Conservation (phyloP, 2,113 vertebrate species). For the Turdus rufiventris region DNA sequence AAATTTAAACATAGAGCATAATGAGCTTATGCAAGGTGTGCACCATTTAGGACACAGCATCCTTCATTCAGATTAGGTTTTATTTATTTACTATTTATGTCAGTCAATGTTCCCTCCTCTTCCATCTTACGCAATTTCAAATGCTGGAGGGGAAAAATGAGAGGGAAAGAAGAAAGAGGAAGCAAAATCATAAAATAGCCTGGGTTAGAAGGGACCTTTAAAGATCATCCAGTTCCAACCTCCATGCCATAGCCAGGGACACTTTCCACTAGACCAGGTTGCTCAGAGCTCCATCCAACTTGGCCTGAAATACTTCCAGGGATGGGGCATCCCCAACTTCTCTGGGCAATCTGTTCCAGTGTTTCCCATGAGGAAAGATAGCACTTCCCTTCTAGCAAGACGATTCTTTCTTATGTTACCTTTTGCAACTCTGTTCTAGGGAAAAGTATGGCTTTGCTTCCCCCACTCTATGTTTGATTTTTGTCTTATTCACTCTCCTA, state of each 20-base stretch:
- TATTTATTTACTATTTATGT: background rate
- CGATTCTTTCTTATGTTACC: background rate
- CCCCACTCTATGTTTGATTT: background rate
- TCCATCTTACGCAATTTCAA: background rate
- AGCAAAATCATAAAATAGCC: background rate
- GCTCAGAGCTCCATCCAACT: background rate
- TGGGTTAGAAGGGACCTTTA: background rate
- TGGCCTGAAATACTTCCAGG: background rate
- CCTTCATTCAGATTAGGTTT: background rate
- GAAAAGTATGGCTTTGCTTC: background rate
- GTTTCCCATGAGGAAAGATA: background rate
- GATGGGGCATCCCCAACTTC: background rate
- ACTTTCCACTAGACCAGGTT: background rate
- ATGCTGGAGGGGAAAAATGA: fast-evolving
- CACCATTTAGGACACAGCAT: background rate
- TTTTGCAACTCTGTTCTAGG: background rate
- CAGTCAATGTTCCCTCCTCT: background rate
- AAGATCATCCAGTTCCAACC: background rate
- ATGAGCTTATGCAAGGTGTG: background rate
- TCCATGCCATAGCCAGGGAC: background rate
- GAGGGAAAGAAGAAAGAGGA: background rate
- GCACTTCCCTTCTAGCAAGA: background rate
- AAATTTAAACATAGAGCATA: background rate
- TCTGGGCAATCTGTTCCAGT: background rate
- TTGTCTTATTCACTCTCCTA: background rate